These are phyloP conservation scores for Lepilemur ruficaudatus DNA, from an alignment of 2,797 vertebrate genomes.

Conservation along the genomic window DNA sequence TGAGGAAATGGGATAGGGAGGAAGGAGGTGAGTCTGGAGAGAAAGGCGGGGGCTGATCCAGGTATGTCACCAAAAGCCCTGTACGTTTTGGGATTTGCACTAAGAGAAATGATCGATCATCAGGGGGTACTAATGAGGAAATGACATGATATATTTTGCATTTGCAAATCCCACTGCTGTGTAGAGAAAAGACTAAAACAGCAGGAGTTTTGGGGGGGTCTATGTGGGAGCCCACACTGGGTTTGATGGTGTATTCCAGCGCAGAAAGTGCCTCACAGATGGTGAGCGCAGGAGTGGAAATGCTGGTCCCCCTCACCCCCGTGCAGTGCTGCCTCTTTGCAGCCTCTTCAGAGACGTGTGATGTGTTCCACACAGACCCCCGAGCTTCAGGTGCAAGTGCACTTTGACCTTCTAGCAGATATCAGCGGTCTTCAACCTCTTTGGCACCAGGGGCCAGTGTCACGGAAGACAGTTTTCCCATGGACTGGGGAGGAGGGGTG, in stretches of 20 bases:
- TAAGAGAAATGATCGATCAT: not conserved
- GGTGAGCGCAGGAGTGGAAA: too few relatives aligned
- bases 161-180: not conserved
- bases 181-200: not conserved
- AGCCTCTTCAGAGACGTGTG: not conserved
- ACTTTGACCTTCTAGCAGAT: not conserved
- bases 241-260: not conserved
- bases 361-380: too few relatives aligned
- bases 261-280: not conserved
- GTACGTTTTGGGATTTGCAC: not conserved
- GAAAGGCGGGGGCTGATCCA: fast-evolving
- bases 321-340: not conserved
- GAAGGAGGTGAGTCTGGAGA: not conserved
- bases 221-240: not conserved
- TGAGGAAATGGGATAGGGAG: not conserved
- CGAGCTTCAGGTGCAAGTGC: not conserved
- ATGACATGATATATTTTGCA: not conserved
- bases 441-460: too few relatives aligned
- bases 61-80: not conserved
- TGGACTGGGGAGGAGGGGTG: too few relatives aligned
- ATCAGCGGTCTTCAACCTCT: too few relatives aligned
- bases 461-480: too few relatives aligned
- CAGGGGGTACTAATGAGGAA: not conserved
- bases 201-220: not conserved
- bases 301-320: not conserved